Base-by-base conservation (phyloP, 2,113 vertebrate species). In the Procapra przewalskii region DNA sequence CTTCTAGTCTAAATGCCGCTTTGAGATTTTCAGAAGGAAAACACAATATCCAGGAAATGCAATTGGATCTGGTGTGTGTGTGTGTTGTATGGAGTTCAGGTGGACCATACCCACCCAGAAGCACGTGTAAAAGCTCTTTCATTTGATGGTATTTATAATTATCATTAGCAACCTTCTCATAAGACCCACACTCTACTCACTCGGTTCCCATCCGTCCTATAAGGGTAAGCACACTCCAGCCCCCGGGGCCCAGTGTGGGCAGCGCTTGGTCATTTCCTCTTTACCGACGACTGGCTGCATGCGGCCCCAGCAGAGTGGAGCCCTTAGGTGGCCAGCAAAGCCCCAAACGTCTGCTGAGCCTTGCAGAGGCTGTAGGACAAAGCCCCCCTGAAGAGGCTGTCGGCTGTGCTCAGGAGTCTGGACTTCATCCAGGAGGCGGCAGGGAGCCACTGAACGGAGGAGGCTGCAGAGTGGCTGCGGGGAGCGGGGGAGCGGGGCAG, bases 221-320 rank as follows among this genome's bases (percentile, higher is more conserved):
- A 3, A 45, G 40, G 59, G 40, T 64, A 60, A 25, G 62, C 81
- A 14, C 33, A 21, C 31, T 1, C 6, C 54, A 40, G 81, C 11
- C 8, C n/a, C 31, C 9, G 0, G 3, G 36, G 60, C 36, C 48
- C 23, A 54, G 12, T 21, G 36, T 4, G 1, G 60, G 52, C 12
- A 0, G 14, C 0, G 1, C 27, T 55, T 2, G 3, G 15, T n/a
- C 11, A 0, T 13, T 40, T 21, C 1, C 31, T 1, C 2, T 5
- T 36, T 11, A 10, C 40, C 83, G 31, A 1, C 0, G 54, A 75
- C 80, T 50, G 57, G 40, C 59, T 43, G 36, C 52, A 1, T 43
- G 60, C 1, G 1, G 0, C 75, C 19, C 23, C 0, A 8, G 33
- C 59, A 48, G 82, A 85, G 71, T 10, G 6, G 25, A 33, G 16